Base-by-base conservation (phyloP, 2,797 vertebrate genomes). In the Halcyon smyrnensis region DNA sequence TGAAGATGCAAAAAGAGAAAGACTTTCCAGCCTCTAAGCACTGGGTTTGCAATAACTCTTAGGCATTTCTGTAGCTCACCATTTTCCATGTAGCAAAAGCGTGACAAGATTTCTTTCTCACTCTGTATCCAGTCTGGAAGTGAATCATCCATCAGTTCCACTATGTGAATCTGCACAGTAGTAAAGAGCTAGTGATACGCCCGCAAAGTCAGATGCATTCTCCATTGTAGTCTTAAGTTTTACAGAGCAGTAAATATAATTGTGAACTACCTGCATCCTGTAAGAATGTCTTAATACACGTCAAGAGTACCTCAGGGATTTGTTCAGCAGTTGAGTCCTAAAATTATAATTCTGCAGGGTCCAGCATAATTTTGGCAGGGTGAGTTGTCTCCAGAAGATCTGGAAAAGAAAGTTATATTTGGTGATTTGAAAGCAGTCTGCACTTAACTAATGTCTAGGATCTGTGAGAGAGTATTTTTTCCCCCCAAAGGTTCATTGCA, bases 1-100 rank as follows among this genome's bases (percentile, higher is more conserved):
- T 91, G 94, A 96, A 71, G 84, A 84, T 82, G 78, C 50, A 94
- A 75, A 81, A 83, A 62, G 12, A 20, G 60, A 70, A 95, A 56
- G 37, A 25, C 57, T 92, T 94, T 84, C 18, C 75, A 70, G 53
- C 5, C 65, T 87, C 53, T 70, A 39, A 75, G 78, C 15, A 15
- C 48, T 64, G 27, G 2, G 2, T 89, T 95, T 87, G 57, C 62
- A 63, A 2, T 87, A 87, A 59, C 45, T 87, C 71, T 73, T 57
- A 17, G 34, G 46, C 68, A 59, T 92, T 93, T 93, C 70, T 89
- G 36, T 56, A 67, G 59, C 39, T 90, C 45, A 37, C 16, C 21
- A 16, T 84, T 89, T 91, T 48, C 93, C 30, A 5, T 37, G 37
- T 39, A 85, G 75, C 75, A 56, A 6, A 71, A 65, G 15, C 8